Evolutionary conservation across 2,888 invertebrate genomes (phyloP).

Genomic region (Lissocephala sabroskyi): DNA sequence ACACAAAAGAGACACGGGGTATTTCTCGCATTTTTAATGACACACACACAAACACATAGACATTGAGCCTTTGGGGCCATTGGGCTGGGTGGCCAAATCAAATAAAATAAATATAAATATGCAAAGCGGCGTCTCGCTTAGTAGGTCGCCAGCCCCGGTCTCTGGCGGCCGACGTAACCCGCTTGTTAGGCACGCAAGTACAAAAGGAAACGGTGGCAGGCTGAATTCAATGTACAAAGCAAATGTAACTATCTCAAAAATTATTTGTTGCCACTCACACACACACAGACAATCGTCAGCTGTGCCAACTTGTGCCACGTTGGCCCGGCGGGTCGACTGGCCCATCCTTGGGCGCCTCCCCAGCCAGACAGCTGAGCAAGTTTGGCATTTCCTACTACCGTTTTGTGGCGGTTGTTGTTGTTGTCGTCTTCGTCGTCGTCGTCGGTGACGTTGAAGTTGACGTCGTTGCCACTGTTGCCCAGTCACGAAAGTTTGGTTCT

Average conservation of each 20-base stretch:
- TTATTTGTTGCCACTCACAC: slow-evolving; percentile 10
- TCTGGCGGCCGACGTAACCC: neutral
- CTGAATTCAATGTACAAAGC: slow-evolving; percentile 50
- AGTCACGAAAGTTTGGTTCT: slow-evolving; percentile 57
- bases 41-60: slow-evolving; percentile 10
- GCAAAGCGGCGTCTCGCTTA: slow-evolving; percentile 54
- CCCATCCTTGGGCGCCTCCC: slow-evolving; percentile 2
- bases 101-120: slow-evolving; percentile 63
- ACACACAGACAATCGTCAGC: slow-evolving; percentile 6
- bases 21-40: slow-evolving; percentile 51
- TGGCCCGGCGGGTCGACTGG: slow-evolving; percentile 12
- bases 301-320: slow-evolving; percentile 39
- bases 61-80: too few species aligned
- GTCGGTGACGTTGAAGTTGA: neutral
- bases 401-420: neutral
- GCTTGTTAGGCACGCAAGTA: neutral
- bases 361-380: neutral
- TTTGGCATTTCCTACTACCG: slow-evolving; percentile 21
- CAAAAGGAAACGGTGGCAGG: slow-evolving; percentile 6
- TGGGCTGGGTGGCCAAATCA: slow-evolving; percentile 42
- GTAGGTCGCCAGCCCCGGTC: slow-evolving; percentile 53
- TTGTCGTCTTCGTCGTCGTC: neutral
- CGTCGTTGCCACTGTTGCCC: slow-evolving; percentile 34
- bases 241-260: slow-evolving; percentile 47
- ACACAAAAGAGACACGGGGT: neutral